Evolutionary conservation across 1,140 invertebrate genomes (phyloP).

Genomic region (Galleria mellonella): DNA sequence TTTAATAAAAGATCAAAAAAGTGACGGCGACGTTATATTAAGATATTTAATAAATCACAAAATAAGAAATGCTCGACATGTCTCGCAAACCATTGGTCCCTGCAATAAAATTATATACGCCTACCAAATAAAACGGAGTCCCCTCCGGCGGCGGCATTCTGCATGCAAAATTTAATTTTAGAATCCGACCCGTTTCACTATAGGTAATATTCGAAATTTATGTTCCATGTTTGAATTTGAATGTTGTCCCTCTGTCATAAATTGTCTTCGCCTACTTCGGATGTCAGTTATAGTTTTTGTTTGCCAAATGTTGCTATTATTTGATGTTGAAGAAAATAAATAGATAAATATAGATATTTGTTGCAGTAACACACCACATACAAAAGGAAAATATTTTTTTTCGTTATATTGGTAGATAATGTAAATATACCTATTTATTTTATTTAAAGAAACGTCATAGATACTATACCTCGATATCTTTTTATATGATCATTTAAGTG

Average conservation of each 20-base stretch:
- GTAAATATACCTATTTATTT: no score
- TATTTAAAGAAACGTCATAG: no score
- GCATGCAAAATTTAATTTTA: conserved; percentile 74
- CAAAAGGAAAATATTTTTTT: no score
- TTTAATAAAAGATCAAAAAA: neutral
- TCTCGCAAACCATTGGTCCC: conserved; percentile 67
- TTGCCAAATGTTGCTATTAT: conserved; percentile 2
- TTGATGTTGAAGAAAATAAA: neutral
- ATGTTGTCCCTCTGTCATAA: conserved; percentile 50
- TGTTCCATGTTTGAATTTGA: conserved; percentile 66
- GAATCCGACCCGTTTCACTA: conserved; percentile 65
- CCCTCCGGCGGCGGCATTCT: conserved; percentile 50
- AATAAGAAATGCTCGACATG: conserved; percentile 46
- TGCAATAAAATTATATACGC: conserved; percentile 74
- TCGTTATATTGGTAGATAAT: no score
- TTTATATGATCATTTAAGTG: no score
- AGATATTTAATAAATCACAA: conserved; percentile 37
- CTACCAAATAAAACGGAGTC: conserved; percentile 64
- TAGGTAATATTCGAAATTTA: conserved; percentile 73
- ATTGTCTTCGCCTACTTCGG: conserved; percentile 29
- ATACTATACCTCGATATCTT: no score
- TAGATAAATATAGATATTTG: no score
- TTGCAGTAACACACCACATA: no score
- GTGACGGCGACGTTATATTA: conserved; percentile 1
- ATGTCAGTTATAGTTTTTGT: conserved; percentile 21